Base-by-base conservation (phyloP, 2,113 vertebrate genomes). In the Leptobrachium leishanense region DNA sequence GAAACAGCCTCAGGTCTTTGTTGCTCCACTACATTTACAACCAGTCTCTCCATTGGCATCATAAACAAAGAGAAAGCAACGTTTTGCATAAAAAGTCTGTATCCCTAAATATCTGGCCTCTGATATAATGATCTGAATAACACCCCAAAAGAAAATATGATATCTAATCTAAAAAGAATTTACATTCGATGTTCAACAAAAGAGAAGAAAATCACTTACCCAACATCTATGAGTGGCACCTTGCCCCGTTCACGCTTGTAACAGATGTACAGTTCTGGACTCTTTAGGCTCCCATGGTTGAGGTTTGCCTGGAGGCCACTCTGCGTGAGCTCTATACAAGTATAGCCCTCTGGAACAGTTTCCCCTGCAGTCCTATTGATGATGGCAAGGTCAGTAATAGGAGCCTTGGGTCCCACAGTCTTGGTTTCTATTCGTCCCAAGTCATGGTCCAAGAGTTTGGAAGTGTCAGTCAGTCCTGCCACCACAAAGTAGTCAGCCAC, bases 401-500 rank as follows among this genome's bases (percentile, higher is more conserved):
- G 95, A 39, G 95, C 94, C 87, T 99, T 98, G 82, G 95, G 95
- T 20, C 95, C 94, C n/a, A 86, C 76, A 57, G 94, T 95, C 86
- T 98, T 99, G 2, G 94, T 90, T 83, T 99, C 97, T 0, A 92
- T 93, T 73, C 97, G 92, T 80, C 84, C 90, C 84, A 91, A 82
- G 85, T 99, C 98, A 87, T 96, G 95, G 87, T 99, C 97, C 82
- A 98, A 87, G 5, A 94, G 94, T 1, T 92, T 93, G 81, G 95
- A 93, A 6, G 94, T 94, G 76, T 98, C 97, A 0, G 97, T 99
- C 82, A 99, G 93, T 59, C 97, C 98, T 20, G 98, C 96, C 82
- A 98, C 97, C 72, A 99, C 98, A 66, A 99, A 99, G 90, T 99
- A 99, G 93, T 99, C 97, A 7, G 95, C 95, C 86, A 99, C 97